A percentile compares a stretch with the other conserved stretches of the same genome.
phyloP scores from a whole-genome alignment of 2,888 invertebrate genomes.

The Sussaba pulchella region DNA sequence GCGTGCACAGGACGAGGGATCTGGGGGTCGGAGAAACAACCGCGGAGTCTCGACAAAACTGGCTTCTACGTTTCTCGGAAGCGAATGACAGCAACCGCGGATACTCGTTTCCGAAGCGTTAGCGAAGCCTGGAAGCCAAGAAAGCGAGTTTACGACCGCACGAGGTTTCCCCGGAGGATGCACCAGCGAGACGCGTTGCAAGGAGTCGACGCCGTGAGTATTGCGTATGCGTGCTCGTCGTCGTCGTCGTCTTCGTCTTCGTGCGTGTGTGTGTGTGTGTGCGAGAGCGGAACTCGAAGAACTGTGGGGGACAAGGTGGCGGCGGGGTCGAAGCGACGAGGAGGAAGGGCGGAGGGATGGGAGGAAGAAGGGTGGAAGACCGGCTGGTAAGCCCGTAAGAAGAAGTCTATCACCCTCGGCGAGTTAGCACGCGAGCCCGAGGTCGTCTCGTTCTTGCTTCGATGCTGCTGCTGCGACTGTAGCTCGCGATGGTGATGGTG shows the following conservation, averaged over 20 bases:
- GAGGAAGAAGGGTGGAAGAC: slow-evolving; percentile 10
- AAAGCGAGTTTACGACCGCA: slow-evolving; percentile 45
- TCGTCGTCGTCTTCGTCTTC: too few relatives aligned
- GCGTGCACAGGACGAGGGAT: too few relatives aligned
- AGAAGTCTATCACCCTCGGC: slow-evolving; percentile 62
- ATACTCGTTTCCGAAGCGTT: slow-evolving; percentile 16
- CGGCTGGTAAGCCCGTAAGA: slow-evolving; percentile 47
- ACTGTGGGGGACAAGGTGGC: background rate
- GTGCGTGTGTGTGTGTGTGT: background rate
- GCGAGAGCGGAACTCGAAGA: slow-evolving; percentile 13
- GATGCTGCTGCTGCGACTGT: slow-evolving; percentile 32
- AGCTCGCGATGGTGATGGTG: too few relatives aligned
- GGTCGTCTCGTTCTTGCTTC: slow-evolving; percentile 53
- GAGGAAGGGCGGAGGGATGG: slow-evolving; percentile 2
- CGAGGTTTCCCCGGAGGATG: slow-evolving; percentile 51
- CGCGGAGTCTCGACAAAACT: slow-evolving; percentile 35
- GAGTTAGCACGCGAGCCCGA: slow-evolving; percentile 47
- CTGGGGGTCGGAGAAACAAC: too few relatives aligned
- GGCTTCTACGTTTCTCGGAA: slow-evolving; percentile 73
- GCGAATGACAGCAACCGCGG: slow-evolving; percentile 74
- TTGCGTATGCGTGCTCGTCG: too few relatives aligned
- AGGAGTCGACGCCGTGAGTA: slow-evolving; percentile 27
- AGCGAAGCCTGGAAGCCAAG: slow-evolving; percentile 33
- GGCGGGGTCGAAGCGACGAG: background rate
- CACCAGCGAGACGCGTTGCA: slow-evolving; percentile 33